A percentile compares a stretch with the other conserved stretches of the same genome.
phyloP scores from a whole-genome alignment of 1,140 invertebrate genomes.

The Adelges cooleyi region DNA sequence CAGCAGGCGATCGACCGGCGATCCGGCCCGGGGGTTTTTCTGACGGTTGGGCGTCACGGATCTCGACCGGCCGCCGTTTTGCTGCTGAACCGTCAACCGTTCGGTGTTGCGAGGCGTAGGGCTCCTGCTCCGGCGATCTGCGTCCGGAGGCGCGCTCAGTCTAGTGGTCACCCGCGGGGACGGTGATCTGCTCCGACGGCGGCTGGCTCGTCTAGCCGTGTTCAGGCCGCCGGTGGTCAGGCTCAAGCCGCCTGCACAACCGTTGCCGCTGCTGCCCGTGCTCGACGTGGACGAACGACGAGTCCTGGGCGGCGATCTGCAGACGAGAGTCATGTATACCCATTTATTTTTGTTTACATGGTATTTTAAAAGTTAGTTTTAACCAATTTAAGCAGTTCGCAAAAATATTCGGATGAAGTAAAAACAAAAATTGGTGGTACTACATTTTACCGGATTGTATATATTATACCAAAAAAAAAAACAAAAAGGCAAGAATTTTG shows the following conservation, averaged over 20 bases:
- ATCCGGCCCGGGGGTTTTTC: background rate
- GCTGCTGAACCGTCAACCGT: background rate
- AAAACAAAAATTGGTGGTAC: too few relatives aligned
- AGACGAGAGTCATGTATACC: background rate
- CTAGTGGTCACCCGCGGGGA: slow-evolving; percentile 26
- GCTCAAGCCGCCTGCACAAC: slow-evolving; percentile 36
- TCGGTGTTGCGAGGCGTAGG: slow-evolving; percentile 27
- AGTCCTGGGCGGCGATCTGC: slow-evolving; percentile 45
- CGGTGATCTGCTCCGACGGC: slow-evolving; percentile 35
- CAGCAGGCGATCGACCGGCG: background rate
- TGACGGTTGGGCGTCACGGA: background rate
- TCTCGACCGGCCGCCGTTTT: background rate
- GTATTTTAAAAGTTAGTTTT: too few relatives aligned
- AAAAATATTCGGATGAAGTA: too few relatives aligned
- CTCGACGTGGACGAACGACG: slow-evolving; percentile 45
- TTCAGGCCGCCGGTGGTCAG: slow-evolving; percentile 4
- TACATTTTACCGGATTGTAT: too few relatives aligned
- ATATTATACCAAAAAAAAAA: too few relatives aligned
- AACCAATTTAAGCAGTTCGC: too few relatives aligned
- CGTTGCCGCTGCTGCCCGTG: slow-evolving; percentile 39
- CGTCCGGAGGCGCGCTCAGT: background rate
- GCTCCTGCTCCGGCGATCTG: slow-evolving; percentile 30
- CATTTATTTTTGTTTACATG: too few relatives aligned
- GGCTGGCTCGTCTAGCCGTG: slow-evolving; percentile 27
- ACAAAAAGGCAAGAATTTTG: too few relatives aligned